phyloP scores from a whole-genome alignment of 2,797 vertebrate species.

The Chelon labrosus region DNA sequence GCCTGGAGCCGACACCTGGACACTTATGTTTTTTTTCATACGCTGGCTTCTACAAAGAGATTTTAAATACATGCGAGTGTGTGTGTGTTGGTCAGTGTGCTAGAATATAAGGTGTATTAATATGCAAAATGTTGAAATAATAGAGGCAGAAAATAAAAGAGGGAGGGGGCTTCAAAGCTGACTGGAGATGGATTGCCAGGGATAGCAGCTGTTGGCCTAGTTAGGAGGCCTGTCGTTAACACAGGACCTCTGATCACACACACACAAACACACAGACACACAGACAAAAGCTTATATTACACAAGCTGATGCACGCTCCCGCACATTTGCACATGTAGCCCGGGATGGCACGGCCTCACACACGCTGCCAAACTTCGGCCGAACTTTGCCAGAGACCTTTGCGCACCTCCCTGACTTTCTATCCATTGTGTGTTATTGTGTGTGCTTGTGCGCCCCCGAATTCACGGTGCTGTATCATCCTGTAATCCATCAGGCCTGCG shows the following conservation, averaged over 20 bases:
- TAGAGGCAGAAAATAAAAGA: slow-evolving; percentile 26
- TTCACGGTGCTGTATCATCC: slow-evolving; percentile 14
- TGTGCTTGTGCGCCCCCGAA: slow-evolving; percentile 11
- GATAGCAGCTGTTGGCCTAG: slow-evolving; percentile 82
- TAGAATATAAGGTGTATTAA: slow-evolving; percentile 56
- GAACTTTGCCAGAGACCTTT: slow-evolving; percentile 33
- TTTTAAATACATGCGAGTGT: slow-evolving; percentile 13
- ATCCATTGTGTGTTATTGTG: neutral
- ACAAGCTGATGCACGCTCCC: slow-evolving; percentile 28
- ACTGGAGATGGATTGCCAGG: slow-evolving; percentile 71
- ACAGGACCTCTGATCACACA: slow-evolving; percentile 59
- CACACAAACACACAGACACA: slow-evolving; percentile 40
- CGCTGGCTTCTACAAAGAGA: slow-evolving; percentile 13
- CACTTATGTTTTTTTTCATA: slow-evolving; percentile 17
- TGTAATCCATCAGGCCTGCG: slow-evolving; percentile 49
- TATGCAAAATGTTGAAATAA: slow-evolving; percentile 71
- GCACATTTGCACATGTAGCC: slow-evolving; percentile 9
- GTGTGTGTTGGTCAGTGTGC: slow-evolving; percentile 16
- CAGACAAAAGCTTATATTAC: slow-evolving; percentile 22
- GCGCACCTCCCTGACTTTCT: neutral
- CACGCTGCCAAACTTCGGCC: slow-evolving; percentile 33
- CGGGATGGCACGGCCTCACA: neutral
- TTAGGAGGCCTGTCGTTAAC: slow-evolving; percentile 70
- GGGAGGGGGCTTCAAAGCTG: slow-evolving; percentile 73
- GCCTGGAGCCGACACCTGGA: slow-evolving; percentile 45